A percentile compares a stretch with the other conserved stretches of the same genome.
Conservation (phyloP, 2,797 vertebrate species). For the Vespertilio murinus region DNA sequence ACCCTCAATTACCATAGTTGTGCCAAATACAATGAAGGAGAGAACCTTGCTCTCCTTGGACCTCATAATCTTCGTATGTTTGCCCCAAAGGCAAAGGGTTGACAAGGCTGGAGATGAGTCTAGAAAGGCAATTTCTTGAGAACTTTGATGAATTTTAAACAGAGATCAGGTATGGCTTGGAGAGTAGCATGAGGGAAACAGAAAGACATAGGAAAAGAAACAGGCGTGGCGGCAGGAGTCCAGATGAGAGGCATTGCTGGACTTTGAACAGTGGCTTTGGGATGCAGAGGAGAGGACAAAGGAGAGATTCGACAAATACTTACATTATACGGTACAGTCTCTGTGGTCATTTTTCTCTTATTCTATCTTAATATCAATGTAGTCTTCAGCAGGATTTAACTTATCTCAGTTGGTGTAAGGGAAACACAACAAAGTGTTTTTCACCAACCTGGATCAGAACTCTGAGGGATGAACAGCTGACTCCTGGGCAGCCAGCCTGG, state of each 20-base stretch:
- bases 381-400: neutral
- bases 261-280: neutral
- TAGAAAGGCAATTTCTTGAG: neutral
- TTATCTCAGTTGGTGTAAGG: neutral
- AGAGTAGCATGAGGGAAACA: neutral
- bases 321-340: neutral
- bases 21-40: neutral
- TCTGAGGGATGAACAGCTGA: neutral
- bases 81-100: neutral
- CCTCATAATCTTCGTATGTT: neutral
- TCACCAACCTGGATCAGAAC: neutral
- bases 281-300: slow-evolving; percentile 5
- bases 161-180: neutral
- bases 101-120: neutral
- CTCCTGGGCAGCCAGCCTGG: neutral
- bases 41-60: neutral
- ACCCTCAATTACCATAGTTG: neutral
- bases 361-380: neutral
- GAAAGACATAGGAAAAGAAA: neutral
- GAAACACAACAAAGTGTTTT: neutral
- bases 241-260: neutral
- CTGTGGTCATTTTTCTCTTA: neutral
- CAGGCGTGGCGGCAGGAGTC: neutral
- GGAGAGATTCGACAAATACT: neutral
- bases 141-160: neutral